Evolutionary conservation across 2,888 invertebrate species (phyloP).

Genomic region (Metalampra italica): DNA sequence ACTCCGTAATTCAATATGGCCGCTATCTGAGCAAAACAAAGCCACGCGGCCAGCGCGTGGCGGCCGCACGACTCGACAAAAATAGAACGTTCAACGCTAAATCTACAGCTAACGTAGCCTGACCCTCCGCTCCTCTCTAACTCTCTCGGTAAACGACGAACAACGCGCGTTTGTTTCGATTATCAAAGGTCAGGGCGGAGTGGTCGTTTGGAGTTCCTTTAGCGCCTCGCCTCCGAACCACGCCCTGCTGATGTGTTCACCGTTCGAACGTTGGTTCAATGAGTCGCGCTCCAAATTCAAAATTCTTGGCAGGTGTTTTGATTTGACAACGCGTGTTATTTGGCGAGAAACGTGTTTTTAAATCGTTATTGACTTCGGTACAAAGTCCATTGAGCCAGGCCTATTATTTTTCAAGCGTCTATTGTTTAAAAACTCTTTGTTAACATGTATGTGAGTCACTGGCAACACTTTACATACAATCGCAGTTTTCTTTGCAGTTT

Average conservation of each 20-base stretch:
- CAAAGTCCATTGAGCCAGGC: not conserved
- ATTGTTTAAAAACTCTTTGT: no score
- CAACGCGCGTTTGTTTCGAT: slow-evolving; percentile 12
- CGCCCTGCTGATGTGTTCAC: slow-evolving; percentile 51
- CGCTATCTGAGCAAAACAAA: slow-evolving; percentile 65
- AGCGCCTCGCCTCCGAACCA: slow-evolving; percentile 45
- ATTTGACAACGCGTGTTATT: slow-evolving; percentile 4
- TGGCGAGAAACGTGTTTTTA: not conserved
- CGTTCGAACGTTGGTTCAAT: slow-evolving; percentile 11
- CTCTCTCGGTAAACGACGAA: slow-evolving; percentile 11
- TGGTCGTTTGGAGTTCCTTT: slow-evolving; percentile 23
- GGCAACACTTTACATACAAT: no score
- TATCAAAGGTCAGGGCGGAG: slow-evolving; percentile 27
- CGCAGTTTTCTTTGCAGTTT: no score
- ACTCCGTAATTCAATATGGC: slow-evolving; percentile 33
- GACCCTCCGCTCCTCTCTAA: slow-evolving; percentile 27
- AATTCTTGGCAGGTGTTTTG: slow-evolving; percentile 45
- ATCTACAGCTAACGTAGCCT: slow-evolving; percentile 33
- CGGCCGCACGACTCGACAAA: slow-evolving; percentile 39
- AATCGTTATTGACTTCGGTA: not conserved
- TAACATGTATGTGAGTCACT: no score
- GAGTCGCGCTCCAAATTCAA: slow-evolving; percentile 39
- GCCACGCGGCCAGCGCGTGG: slow-evolving; percentile 67
- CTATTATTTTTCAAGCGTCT: no score
- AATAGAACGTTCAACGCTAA: slow-evolving; percentile 54